A percentile compares a stretch with the other conserved stretches of the same genome.
phyloP scores from a whole-genome alignment of 2,113 vertebrate genomes.

The Sebastes schlegelii region DNA sequence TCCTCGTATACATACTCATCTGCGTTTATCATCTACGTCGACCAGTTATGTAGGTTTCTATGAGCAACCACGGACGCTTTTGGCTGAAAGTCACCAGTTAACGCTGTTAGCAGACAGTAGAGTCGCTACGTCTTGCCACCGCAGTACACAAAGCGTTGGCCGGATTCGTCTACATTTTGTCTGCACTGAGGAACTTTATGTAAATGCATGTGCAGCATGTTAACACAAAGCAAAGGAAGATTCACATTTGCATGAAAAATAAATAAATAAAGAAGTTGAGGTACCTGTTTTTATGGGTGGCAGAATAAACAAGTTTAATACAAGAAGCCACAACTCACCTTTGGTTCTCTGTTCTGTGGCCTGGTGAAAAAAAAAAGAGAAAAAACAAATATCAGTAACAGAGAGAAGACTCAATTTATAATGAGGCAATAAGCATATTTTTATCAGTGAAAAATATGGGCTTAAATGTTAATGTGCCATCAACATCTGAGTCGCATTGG shows the following conservation, averaged over 20 bases:
- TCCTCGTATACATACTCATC: too few relatives aligned
- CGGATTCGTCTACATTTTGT: background rate
- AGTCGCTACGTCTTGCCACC: too few relatives aligned
- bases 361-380: constrained; percentile 75
- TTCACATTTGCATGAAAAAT: background rate
- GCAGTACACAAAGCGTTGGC: too few relatives aligned
- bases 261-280: background rate
- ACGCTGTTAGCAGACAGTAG: too few relatives aligned
- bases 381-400: constrained; percentile 22
- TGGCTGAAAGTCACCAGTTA: too few relatives aligned
- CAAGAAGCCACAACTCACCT: constrained; percentile 86
- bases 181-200: background rate
- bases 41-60: too few relatives aligned
- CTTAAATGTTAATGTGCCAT: background rate
- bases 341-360: constrained; percentile 99
- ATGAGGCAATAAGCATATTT: background rate
- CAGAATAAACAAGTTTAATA: background rate
- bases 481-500: constrained; percentile 1
- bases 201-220: background rate
- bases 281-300: background rate
- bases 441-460: background rate
- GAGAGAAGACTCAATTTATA: background rate
- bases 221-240: background rate
- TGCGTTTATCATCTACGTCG: too few relatives aligned
- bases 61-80: too few relatives aligned